These are phyloP conservation scores for Acleris holmiana DNA, from an alignment of 2,888 invertebrate species.

Conservation along the genomic window DNA sequence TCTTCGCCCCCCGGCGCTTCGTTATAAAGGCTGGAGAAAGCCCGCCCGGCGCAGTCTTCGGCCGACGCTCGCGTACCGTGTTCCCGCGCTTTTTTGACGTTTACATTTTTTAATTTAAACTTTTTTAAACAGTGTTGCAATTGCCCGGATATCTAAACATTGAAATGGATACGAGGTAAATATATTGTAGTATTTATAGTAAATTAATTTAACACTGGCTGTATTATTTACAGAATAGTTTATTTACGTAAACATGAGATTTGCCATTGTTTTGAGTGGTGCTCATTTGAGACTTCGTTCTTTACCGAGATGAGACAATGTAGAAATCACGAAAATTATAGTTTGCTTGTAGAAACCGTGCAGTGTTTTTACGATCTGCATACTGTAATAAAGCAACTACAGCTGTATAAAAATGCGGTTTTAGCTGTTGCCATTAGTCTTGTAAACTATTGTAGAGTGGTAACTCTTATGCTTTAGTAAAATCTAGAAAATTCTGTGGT, in stretches of 20 bases:
- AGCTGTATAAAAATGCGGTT: too few species aligned
- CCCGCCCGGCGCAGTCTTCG: slow-evolving; percentile 64
- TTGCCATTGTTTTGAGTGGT: slow-evolving; percentile 13
- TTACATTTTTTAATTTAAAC: slow-evolving; percentile 40
- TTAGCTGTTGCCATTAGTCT: too few species aligned
- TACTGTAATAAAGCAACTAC: too few species aligned
- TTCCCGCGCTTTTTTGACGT: slow-evolving; percentile 67
- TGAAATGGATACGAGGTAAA: slow-evolving; percentile 70
- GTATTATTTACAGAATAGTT: background rate
- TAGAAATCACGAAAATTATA: too few species aligned
- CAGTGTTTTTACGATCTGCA: too few species aligned
- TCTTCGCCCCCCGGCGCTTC: slow-evolving; percentile 64
- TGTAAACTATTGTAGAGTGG: too few species aligned
- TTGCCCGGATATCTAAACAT: slow-evolving; percentile 52
- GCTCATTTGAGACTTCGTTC: background rate
- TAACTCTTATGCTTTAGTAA: too few species aligned
- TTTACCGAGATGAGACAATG: background rate
- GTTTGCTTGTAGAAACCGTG: too few species aligned
- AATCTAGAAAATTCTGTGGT: slow-evolving; percentile 21
- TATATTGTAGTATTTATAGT: slow-evolving; percentile 42
- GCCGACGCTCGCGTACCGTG: slow-evolving; percentile 49
- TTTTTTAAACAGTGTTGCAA: slow-evolving; percentile 57
- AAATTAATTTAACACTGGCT: background rate
- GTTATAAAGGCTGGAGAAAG: slow-evolving; percentile 82
- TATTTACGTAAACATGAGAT: slow-evolving; percentile 13